These are phyloP conservation scores for Drosophila athabasca DNA, from an alignment of 1,140 invertebrate species.

Conservation along the genomic window DNA sequence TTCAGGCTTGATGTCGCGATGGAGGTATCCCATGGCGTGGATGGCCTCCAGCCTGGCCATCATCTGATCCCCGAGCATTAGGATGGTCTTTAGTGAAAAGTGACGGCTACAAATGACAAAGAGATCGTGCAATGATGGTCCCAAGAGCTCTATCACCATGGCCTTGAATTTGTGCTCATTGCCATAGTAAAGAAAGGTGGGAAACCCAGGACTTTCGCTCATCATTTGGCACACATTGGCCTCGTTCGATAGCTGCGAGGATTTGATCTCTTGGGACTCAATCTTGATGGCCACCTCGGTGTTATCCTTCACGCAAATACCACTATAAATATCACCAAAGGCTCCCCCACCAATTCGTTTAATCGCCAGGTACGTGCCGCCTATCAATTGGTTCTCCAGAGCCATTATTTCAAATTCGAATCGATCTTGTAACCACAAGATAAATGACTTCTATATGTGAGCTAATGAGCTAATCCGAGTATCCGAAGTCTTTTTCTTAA, in stretches of 20 bases:
- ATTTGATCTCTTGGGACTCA: slow-evolving; percentile 91
- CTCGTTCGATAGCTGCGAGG: slow-evolving; percentile 96
- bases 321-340: slow-evolving; percentile 98
- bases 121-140: slow-evolving; percentile 96
- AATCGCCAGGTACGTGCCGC: not conserved
- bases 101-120: slow-evolving; percentile 96
- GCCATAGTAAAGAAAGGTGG: slow-evolving; percentile 94
- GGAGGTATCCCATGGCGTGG: slow-evolving; percentile 96
- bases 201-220: slow-evolving; percentile 94
- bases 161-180: slow-evolving; percentile 95
- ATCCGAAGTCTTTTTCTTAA: too few relatives aligned
- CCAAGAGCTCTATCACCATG: slow-evolving; percentile 97
- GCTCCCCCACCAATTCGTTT: slow-evolving; percentile 89
- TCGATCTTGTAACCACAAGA: too few relatives aligned
- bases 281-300: slow-evolving; percentile 97
- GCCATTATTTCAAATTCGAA: too few relatives aligned
- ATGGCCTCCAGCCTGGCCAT: slow-evolving; percentile 94
- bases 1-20: slow-evolving; percentile 97
- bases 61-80: slow-evolving; percentile 97
- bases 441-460: too few relatives aligned
- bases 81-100: slow-evolving; percentile 98
- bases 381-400: too few relatives aligned
- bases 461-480: too few relatives aligned
- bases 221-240: slow-evolving; percentile 95
- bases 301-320: slow-evolving; percentile 92